Percentiles rank a stretch among this genome's conserved stretches.
Conservation (phyloP, 2,888 invertebrate genomes). For the Habroteleia sp. region DNA sequence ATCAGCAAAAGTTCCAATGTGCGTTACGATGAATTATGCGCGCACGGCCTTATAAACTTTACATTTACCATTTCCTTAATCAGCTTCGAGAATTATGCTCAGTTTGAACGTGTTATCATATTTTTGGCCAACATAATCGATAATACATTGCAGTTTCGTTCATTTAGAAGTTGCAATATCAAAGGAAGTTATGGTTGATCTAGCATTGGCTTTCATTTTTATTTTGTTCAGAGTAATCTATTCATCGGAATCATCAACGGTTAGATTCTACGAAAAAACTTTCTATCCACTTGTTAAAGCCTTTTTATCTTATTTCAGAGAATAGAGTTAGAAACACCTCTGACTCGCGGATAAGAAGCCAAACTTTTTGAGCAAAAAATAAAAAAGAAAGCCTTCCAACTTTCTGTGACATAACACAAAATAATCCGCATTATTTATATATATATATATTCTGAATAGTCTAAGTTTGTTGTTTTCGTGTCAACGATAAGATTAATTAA, state of each 20-base stretch:
- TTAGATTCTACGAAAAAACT: slow-evolving; percentile 36
- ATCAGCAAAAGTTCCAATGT: slow-evolving; percentile 36
- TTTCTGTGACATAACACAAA: slow-evolving; percentile 31
- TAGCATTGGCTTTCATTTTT: slow-evolving; percentile 11
- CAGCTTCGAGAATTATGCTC: slow-evolving; percentile 40
- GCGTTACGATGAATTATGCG: slow-evolving; percentile 44
- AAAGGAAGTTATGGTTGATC: slow-evolving; percentile 20
- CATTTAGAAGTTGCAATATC: slow-evolving; percentile 10
- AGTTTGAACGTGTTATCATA: slow-evolving; percentile 35
- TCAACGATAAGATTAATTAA: slow-evolving; percentile 41
- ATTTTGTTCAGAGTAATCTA: slow-evolving; percentile 39
- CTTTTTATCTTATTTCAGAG: slow-evolving; percentile 38
- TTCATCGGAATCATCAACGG: slow-evolving; percentile 39
- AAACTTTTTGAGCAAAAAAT: slow-evolving; percentile 43
- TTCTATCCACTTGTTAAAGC: slow-evolving; percentile 43
- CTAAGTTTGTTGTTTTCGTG: slow-evolving; percentile 15
- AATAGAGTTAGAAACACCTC: slow-evolving; percentile 37
- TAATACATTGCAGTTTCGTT: slow-evolving; percentile 25
- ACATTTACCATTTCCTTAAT: slow-evolving; percentile 48
- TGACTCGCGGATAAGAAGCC: slow-evolving; percentile 36
- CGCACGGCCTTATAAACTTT: slow-evolving; percentile 48
- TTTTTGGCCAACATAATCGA: slow-evolving; percentile 8
- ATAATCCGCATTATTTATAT: slow-evolving; percentile 49
- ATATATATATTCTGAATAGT: slow-evolving; percentile 28
- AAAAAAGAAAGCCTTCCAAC: slow-evolving; percentile 44